Conservation (phyloP, 2,113 vertebrate genomes). For the Phalacrocorax carbo region DNA sequence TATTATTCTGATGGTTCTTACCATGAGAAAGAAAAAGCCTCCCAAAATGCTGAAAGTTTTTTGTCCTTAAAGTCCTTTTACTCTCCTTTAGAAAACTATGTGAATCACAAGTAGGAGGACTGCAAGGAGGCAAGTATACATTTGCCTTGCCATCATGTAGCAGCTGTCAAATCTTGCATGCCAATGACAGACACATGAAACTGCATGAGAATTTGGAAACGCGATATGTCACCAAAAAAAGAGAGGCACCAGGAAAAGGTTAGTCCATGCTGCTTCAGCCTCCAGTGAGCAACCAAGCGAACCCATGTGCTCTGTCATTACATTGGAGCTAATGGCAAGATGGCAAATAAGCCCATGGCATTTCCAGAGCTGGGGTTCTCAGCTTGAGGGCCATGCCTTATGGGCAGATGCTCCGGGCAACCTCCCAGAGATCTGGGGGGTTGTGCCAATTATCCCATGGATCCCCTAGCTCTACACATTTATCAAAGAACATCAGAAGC, state of each 20-base stretch:
- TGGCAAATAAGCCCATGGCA: not conserved
- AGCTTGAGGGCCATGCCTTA: not conserved
- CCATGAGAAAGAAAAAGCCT: not conserved
- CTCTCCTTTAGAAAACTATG: not conserved
- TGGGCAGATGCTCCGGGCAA: slow-evolving; percentile 25
- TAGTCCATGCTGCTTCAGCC: not conserved
- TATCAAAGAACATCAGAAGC: slow-evolving; percentile 15
- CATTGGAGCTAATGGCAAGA: not conserved
- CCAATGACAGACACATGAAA: slow-evolving; percentile 55
- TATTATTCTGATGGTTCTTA: not conserved
- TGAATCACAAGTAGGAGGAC: slow-evolving; percentile 42
- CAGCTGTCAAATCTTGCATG: slow-evolving; percentile 56
- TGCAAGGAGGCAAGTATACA: slow-evolving; percentile 36
- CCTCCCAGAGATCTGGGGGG: not conserved
- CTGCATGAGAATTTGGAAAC: slow-evolving; percentile 49
- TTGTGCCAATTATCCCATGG: not conserved
- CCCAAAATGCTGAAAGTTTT: not conserved
- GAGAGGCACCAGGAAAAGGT: slow-evolving; percentile 15
- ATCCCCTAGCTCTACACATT: slow-evolving; percentile 21
- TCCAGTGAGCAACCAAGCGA: not conserved
- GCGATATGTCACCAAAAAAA: not conserved
- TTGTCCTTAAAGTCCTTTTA: slow-evolving; percentile 7
- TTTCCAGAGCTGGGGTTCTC: not conserved
- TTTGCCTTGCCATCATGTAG: slow-evolving; percentile 34
- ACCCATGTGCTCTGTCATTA: not conserved